Conservation (phyloP, 2,797 vertebrate species). For the Sebastiscus albofasciatus region DNA sequence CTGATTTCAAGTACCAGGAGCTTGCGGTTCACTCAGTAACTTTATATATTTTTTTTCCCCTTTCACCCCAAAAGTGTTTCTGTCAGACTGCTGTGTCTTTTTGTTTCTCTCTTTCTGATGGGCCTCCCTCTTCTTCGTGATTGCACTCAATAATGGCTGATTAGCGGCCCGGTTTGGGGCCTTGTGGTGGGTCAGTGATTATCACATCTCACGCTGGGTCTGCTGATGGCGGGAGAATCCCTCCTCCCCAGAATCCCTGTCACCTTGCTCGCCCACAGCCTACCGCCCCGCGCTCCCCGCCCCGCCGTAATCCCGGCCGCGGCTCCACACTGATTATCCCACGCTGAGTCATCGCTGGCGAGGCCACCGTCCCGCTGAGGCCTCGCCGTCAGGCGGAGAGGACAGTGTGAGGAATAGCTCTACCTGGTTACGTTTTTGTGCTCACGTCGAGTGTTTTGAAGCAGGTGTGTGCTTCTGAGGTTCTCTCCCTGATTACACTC, state of each 20-base stretch:
- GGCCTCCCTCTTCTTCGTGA: constrained; percentile 58
- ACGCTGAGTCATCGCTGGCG: constrained; percentile 27
- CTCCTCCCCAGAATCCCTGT: constrained; percentile 6
- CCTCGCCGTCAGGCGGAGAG: background rate
- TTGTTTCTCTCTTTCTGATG: constrained; percentile 32
- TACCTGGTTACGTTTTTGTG: constrained; percentile 50
- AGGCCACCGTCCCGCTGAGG: constrained; percentile 25
- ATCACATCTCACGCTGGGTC: constrained; percentile 53
- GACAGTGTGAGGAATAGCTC: constrained; percentile 55
- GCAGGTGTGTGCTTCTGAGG: constrained; percentile 45
- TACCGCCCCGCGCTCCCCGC: background rate
- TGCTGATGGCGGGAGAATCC: constrained; percentile 58
- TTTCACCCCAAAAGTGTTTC: background rate
- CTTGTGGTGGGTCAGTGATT: constrained; percentile 58
- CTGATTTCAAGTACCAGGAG: background rate
- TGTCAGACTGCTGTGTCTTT: constrained; percentile 37
- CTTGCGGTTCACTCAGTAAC: constrained; percentile 5
- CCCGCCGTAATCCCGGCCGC: constrained; percentile 19
- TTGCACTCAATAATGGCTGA: constrained; percentile 69
- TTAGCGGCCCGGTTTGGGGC: constrained; percentile 50
- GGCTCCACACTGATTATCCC: constrained; percentile 61
- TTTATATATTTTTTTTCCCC: background rate
- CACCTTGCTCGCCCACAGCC: constrained; percentile 48
- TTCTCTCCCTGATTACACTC: constrained; percentile 57
- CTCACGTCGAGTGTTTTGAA: constrained; percentile 39